Base-by-base conservation (phyloP, 2,797 vertebrate species). In the Fringilla coelebs region DNA sequence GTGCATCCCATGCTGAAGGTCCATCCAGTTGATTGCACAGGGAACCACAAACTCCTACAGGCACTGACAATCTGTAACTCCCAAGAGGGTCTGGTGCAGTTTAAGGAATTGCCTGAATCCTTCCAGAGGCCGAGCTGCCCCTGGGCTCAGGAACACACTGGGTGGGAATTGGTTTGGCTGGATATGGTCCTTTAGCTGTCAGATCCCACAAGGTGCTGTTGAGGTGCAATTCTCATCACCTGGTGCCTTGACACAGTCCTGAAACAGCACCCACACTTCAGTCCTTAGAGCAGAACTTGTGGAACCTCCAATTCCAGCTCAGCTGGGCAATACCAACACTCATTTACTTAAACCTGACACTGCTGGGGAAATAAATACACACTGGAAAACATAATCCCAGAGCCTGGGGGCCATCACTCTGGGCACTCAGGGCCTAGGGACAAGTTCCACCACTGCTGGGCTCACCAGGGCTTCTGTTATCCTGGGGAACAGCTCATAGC, bases 291-390 rank as follows among this genome's bases (percentile, higher is more conserved):
- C 54, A 52, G 43, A 73, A 85, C 0, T 0, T 0, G n/a, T 11
- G 31, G 11, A 20, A 81, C 38, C 66, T 62, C 63, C 61, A 38
- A 4, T 8, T 55, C 49, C 45, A 60, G 12, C 52, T 34, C 66
- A 84, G 81, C 65, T 63, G 61, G 32, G 46, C 62, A 66, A n/a
- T 5, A 58, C 63, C 52, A 67, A 21, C 5, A 43, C 34, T 22
- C 3, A 6, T 48, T 58, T 17, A 67, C 45, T 51, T 49, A 18
- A 70, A 54, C 54, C 70, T 73, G 66, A 52, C 20, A 34, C 25
- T 80, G 89, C 54, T 82, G 77, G 55, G 77, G 68, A 85, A 80
- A 89, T 67, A 82, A 90, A 90, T 24, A 75, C 10, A 52, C 51
- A 34, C 13, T 17, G 20, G 31, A 13, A 22, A 62, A 63, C 36